Evolutionary conservation across 1,140 invertebrate genomes (phyloP), one percentile per base, ranked within the genome.

Genomic region (Amphibalanus amphitrite): DNA sequence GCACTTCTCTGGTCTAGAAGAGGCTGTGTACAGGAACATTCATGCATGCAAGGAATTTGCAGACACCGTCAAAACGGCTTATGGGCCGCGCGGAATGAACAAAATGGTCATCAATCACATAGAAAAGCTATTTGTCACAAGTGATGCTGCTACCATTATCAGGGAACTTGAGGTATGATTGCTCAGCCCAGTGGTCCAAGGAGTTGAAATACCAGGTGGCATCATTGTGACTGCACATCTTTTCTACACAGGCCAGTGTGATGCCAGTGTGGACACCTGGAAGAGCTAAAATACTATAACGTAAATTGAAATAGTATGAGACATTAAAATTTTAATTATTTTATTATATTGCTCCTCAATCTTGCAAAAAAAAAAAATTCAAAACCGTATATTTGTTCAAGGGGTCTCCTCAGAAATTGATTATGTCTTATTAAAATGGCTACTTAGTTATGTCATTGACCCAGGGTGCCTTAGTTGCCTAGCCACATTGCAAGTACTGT

Each of bases 31-130:
- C 78, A 85, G 95, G 69, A 99, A 98, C 79, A 98, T 99, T 74
- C 69, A 86, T 77, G 96, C 97, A 29, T 98, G 96, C 81, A 95
- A 95, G 81, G 89, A 97, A 79, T 92, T 99, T 77, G 86, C 94
- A 25, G 87, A 92, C 76, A 95, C 93, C 73, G 88, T 98, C 4
- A 87, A 89, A 72, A 93, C 95, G 47, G 92, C 95, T 20, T 99
- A 96, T 83, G 97, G 97, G 0, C 97, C 97, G 26, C 96, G 90
- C 86, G 96, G 97, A 26, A 96, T 98, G 90, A 99, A 98, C 80
- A 99, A 99, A 85, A 98, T 99, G 90, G 88, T 99, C 13, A 98
- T 99, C 47, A 99, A 99, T 82, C 95, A 98, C 78, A 85, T 99
- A 74, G 96, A 98, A 77, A 99, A 99, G 79, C 85, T 98, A 72